phyloP scores from a whole-genome alignment of 2,113 vertebrate genomes.

The Corvus hawaiiensis region DNA sequence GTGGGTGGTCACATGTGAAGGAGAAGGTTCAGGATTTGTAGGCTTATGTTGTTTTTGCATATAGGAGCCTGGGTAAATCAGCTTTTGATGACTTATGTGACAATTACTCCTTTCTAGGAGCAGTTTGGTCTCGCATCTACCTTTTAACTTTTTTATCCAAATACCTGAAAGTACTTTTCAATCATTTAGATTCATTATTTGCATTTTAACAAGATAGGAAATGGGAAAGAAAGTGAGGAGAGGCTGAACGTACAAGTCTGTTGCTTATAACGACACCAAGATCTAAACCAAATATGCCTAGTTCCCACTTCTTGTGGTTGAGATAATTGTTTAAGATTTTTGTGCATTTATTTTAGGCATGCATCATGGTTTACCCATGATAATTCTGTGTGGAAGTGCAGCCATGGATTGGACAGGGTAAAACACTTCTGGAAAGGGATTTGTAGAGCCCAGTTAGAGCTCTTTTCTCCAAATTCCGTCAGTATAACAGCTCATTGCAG shows the following conservation, averaged over 20 bases:
- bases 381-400: neutral
- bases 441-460: neutral
- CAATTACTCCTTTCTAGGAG: neutral
- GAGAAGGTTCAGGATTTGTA: neutral
- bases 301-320: neutral
- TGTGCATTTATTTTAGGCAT: neutral
- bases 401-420: neutral
- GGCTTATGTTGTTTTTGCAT: neutral
- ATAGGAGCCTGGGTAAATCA: neutral
- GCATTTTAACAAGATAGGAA: neutral
- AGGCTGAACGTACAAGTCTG: neutral
- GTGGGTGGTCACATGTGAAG: rapidly evolving
- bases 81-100: neutral
- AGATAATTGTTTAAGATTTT: neutral
- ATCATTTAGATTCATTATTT: neutral
- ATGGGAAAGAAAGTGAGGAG: neutral
- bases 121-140: neutral
- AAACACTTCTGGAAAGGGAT: neutral
- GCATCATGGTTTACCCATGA: neutral
- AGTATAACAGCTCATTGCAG: neutral
- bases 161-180: neutral
- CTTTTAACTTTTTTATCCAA: neutral
- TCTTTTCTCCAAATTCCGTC: neutral
- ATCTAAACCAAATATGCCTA: neutral
- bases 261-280: neutral